Evolutionary conservation across 2,113 vertebrate genomes (phyloP), one percentile per base, ranked within the genome.

Genomic region (Sinocyclocheilus anshuiensis): DNA sequence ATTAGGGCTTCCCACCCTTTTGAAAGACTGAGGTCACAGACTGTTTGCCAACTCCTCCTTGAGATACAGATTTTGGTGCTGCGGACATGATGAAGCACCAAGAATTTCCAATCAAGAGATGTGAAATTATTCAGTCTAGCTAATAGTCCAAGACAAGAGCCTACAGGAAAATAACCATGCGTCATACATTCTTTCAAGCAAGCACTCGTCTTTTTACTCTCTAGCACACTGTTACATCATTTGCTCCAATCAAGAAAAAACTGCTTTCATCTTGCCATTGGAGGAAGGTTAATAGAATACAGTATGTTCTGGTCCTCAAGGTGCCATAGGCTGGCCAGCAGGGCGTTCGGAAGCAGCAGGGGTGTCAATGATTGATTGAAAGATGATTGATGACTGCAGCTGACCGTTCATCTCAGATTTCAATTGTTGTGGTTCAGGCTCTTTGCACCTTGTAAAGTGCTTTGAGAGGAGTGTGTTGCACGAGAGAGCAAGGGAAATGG

Each of bases 381-480:
- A 89, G 84, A 91, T 94, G 94, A 95, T 91, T 91, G 92, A 95
- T 93, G 91, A 91, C 89, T 94, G 85, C 94, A 95, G 93, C 94
- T 95, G 94, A 94, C 90, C 39, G 29, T 39, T 87, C 87, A 71
- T 92, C 92, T 94, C 92, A 86, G 90, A 91, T 95, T 94, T 93
- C 94, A 92, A 93, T 95, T 95, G 92, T 93, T 92, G 90, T 92
- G 88, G 89, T 89, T 88, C 81, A 61, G 90, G 77, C 88, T 93
- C 91, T 94, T 95, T 91, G 93, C 95, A 94, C 94, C 94, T 95
- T 95, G 93, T 94, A 94, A 95, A 92, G 91, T 84, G 74, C 91
- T 91, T 91, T 90, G 88, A 92, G 91, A 90, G 90, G 91, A 89
- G 90, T 90, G 89, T 87, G 84, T 84, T 71, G 63, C 15, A 20